These are phyloP conservation scores for Pangasius mekongensis DNA, from an alignment of 2,797 vertebrate genomes.

Conservation along the genomic window DNA sequence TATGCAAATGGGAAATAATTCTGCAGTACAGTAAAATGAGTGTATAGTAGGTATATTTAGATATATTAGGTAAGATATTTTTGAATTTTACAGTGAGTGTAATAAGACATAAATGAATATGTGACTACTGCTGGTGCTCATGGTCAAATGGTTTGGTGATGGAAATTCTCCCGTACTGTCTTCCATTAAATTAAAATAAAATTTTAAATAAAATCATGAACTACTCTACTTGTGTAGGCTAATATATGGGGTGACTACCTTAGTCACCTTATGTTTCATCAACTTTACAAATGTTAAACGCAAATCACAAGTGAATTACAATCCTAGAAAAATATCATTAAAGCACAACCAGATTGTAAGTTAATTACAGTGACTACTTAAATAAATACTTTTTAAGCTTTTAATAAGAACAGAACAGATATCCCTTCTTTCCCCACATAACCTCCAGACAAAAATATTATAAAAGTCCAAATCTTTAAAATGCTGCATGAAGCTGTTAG, in stretches of 20 bases:
- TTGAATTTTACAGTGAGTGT: constrained; percentile 1
- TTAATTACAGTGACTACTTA: neutral
- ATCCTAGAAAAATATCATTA: neutral
- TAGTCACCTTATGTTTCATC: neutral
- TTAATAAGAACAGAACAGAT: neutral
- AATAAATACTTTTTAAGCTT: neutral
- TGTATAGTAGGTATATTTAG: too few species aligned
- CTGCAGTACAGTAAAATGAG: neutral
- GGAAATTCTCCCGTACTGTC: constrained; percentile 1
- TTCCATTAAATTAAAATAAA: neutral
- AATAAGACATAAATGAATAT: constrained; percentile 13
- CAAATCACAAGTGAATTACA: neutral
- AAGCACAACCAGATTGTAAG: neutral
- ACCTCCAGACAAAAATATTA: neutral
- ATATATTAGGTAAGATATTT: constrained; percentile 10
- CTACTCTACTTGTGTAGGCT: neutral
- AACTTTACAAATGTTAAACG: neutral
- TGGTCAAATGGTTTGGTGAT: neutral
- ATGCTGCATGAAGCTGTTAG: neutral
- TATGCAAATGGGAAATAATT: constrained; percentile 4
- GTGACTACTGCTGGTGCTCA: neutral
- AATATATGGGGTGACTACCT: neutral
- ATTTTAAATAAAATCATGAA: constrained; percentile 2
- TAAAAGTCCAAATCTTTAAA: neutral
- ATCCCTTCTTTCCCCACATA: too few species aligned